Conservation (phyloP, 2,797 vertebrate genomes). For the Hippoglossus hippoglossus region DNA sequence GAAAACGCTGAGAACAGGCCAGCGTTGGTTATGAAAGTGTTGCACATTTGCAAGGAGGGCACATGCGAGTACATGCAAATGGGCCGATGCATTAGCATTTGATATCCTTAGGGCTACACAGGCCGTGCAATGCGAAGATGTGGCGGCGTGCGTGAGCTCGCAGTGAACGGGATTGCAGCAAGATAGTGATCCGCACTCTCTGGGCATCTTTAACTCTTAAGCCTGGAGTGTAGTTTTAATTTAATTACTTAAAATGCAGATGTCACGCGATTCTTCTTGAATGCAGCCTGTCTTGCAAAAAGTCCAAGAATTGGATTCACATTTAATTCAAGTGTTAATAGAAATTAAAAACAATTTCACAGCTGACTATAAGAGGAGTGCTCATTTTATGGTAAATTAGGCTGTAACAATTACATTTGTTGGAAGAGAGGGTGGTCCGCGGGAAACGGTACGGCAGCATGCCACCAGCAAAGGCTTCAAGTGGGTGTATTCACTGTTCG, state of each 20-base stretch:
- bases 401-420: slow-evolving; percentile 59
- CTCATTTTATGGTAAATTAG: slow-evolving; percentile 74
- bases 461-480: slow-evolving; percentile 33
- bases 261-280: slow-evolving; percentile 12
- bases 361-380: slow-evolving; percentile 57
- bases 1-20: slow-evolving; percentile 41
- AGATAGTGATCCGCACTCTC: slow-evolving; percentile 37
- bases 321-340: slow-evolving; percentile 47
- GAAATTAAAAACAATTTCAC: slow-evolving; percentile 77
- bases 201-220: slow-evolving; percentile 33
- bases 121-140: slow-evolving; percentile 17
- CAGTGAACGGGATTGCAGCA: slow-evolving; percentile 1
- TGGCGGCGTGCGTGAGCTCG: neutral
- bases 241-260: slow-evolving; percentile 18
- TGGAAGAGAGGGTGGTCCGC: slow-evolving; percentile 41
- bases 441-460: slow-evolving; percentile 12
- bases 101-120: slow-evolving; percentile 36
- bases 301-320: slow-evolving; percentile 10
- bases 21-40: slow-evolving; percentile 49
- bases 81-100: slow-evolving; percentile 60
- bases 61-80: slow-evolving; percentile 69
- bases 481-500: slow-evolving; percentile 30
- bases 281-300: slow-evolving; percentile 40
- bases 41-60: slow-evolving; percentile 52
- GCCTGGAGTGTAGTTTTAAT: slow-evolving; percentile 36